Base-by-base conservation (phyloP, 2,888 invertebrate species). In the Halocaridina rubra region DNA sequence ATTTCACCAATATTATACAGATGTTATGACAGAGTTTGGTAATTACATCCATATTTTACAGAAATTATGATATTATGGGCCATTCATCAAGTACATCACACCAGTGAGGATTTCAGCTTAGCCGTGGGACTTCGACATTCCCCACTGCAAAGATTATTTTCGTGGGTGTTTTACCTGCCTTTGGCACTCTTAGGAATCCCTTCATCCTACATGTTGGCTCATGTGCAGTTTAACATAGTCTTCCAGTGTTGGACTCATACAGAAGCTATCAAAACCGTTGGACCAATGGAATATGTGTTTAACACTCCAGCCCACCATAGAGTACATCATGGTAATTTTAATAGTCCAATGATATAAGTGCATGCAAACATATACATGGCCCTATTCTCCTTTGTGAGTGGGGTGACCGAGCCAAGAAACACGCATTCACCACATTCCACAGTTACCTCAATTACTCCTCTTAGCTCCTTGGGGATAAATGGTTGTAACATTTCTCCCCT, bases 171-270 rank as follows among this genome's bases (percentile, higher is more conserved):
- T 84, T 91, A 91, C 88, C 88, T 91, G n/a, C 91, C 91, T 2
- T 86, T 91, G 89, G 95, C 96, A 0, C 89, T 96, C 76, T 93
- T 94, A 80, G 89, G 91, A 90, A 94, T 97, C 71, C 96, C 96
- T 0, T 96, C 96, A 0, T 93, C 95, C 0, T 94, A 93, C 85
- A 94, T 96, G 90, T 92, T 97, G 88, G 95, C 95, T 87, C 97
- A 98, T 90, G 94, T 95, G 89, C 96, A 97, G 91, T 95, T 98
- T 91, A 97, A 96, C 91, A 93, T 96, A 88, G 93, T 98, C 59
- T 97, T 96, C 92, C 97, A 98, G 93, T 96, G 97, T 91, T 97
- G 97, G 96, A 95, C 97, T 88, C 98, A 98, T 91, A 97, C 97
- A 0, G 94, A 96, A 90, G 93, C 96, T 0, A 93, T 97, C 89